phyloP scores from a whole-genome alignment of 1,140 invertebrate genomes.

The Scaptomyza hsui region DNA sequence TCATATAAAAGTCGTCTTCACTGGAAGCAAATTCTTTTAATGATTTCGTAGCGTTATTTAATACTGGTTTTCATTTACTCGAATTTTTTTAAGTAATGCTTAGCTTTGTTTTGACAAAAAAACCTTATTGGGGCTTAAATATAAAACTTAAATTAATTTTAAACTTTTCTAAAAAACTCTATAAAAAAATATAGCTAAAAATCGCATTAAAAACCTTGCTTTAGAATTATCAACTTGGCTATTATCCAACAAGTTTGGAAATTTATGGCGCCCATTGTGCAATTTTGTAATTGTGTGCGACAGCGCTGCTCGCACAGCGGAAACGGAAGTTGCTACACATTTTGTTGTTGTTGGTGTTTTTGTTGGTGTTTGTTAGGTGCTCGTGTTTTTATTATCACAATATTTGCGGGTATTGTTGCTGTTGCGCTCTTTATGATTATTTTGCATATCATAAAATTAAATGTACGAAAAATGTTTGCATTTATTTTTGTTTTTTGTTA shows the following conservation, averaged over 20 bases:
- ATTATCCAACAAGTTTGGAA: not conserved
- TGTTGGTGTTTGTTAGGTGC: slow-evolving; percentile 55
- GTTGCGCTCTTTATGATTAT: slow-evolving; percentile 64
- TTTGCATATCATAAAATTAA: slow-evolving; percentile 72
- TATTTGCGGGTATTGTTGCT: slow-evolving; percentile 56
- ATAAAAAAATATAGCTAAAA: not conserved
- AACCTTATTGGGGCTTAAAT: too few species aligned
- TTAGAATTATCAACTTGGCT: not conserved
- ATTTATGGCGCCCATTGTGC: slow-evolving; percentile 42
- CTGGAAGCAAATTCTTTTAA: too few species aligned
- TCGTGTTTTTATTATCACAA: slow-evolving; percentile 66
- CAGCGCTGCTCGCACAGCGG: slow-evolving; percentile 36
- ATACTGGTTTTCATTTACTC: too few species aligned
- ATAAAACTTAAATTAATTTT: too few species aligned
- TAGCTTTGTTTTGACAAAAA: too few species aligned
- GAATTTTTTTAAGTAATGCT: too few species aligned
- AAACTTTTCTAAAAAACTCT: not conserved
- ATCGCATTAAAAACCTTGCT: not conserved
- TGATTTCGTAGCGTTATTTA: too few species aligned
- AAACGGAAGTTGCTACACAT: slow-evolving; percentile 64
- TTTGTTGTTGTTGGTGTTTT: slow-evolving; percentile 45
- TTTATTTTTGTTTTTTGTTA: not conserved
- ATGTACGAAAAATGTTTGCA: slow-evolving; percentile 62
- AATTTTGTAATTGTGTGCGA: slow-evolving; percentile 25
- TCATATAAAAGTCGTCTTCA: too few species aligned